Base-by-base conservation (phyloP, 1,140 invertebrate species). In the Pseudobourletiella spinata region DNA sequence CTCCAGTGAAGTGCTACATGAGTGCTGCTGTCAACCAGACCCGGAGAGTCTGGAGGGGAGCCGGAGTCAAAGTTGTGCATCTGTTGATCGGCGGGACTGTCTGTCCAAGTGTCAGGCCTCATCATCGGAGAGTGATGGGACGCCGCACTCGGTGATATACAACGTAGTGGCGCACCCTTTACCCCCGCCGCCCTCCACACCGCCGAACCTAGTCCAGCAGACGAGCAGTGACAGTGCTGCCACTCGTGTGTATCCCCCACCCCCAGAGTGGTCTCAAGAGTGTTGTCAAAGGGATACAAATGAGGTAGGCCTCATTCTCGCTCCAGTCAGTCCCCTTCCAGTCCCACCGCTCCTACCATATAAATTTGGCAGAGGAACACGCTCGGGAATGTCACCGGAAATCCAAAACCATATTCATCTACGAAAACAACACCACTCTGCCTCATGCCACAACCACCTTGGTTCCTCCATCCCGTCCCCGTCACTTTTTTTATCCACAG, bases 11-110 rank as follows among this genome's bases (percentile, higher is more conserved):
- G 28, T 68, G 56, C 51, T 63, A 22, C 67, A 62, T 52, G 67
- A 69, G 52, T 69, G 67, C 58, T 66, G 61, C 42, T 65, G 64
- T 59, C 63, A 64, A 26, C 63, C 60, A 2, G 66, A 65, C 30
- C 30, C 57, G n/a, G 52, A 58, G 26, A 57, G 52, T 28, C 44
- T 25, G 30, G 61, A 63, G 54, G 61, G 44, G 26, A 46, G 16
- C 22, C 39, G 43, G 30, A 43, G 43, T 20, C 57, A 59, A 43
- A 59, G 46, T 20, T 50, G 29, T 39, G 28, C 52, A 32, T 55
- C 52, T 35, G 52, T 32, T 55, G 52, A 55, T 55, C 52, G 39
- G 39, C 18, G 46, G 28, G 26, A 50, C 3, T 48, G 57, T 30
- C 22, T 30, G 16, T 48, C 25, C 43, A 61, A 66, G 39, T 54